phyloP scores from a whole-genome alignment of 2,797 vertebrate species.

The Darevskia nairensis region DNA sequence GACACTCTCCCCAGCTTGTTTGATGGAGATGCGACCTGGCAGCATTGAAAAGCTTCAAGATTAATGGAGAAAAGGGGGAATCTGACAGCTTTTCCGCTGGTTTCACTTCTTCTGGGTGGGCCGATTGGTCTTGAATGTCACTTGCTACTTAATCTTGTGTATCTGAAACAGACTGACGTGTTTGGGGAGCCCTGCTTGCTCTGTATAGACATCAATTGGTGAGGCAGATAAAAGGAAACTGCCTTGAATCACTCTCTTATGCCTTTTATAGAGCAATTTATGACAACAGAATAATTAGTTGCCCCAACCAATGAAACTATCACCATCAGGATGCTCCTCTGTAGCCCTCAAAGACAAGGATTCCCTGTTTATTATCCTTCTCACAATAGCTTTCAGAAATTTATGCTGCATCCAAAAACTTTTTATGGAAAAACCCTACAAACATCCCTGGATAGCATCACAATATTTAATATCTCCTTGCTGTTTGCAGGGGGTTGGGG shows the following conservation, averaged over 20 bases:
- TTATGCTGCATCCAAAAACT: slow-evolving; percentile 32
- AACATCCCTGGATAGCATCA: slow-evolving; percentile 56
- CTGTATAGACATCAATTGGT: slow-evolving; percentile 86
- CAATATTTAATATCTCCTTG: slow-evolving; percentile 46
- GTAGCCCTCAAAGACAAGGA: slow-evolving; percentile 61
- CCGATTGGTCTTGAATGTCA: slow-evolving; percentile 99
- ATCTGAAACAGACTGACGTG: slow-evolving; percentile 93
- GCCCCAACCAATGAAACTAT: slow-evolving; percentile 70
- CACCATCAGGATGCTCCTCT: slow-evolving; percentile 47
- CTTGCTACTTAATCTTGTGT: slow-evolving; percentile 99
- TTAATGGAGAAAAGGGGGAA: slow-evolving; percentile 95
- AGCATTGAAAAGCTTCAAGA: slow-evolving; percentile 95
- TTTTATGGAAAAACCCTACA: slow-evolving; percentile 51
- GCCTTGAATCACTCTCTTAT: slow-evolving; percentile 80
- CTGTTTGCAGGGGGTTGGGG: neutral
- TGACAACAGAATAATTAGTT: slow-evolving; percentile 81
- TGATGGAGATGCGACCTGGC: slow-evolving; percentile 97
- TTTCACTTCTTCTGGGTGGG: slow-evolving; percentile 96
- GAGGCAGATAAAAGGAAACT: slow-evolving; percentile 84
- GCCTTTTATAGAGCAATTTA: slow-evolving; percentile 80
- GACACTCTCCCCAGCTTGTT: slow-evolving; percentile 83
- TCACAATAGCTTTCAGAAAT: slow-evolving; percentile 54
- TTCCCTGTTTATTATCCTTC: slow-evolving; percentile 45
- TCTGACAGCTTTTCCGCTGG: slow-evolving; percentile 96
- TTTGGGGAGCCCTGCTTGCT: slow-evolving; percentile 83